Base-by-base conservation (phyloP, 2,797 vertebrate species). In the Cyclopterus lumpus region DNA sequence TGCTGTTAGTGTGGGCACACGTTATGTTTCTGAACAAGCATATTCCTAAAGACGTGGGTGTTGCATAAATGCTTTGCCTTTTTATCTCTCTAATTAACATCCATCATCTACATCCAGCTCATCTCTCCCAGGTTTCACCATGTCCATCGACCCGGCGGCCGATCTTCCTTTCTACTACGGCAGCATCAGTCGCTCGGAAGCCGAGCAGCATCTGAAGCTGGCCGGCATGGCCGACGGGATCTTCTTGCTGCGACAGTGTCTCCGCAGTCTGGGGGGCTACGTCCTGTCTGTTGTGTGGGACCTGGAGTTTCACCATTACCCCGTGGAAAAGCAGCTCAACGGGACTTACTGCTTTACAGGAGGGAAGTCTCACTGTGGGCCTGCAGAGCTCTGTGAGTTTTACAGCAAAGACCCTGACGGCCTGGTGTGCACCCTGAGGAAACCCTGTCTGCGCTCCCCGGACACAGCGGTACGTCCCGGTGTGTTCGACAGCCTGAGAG, bases 141-240 rank as follows among this genome's bases (percentile, higher is more conserved):
- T 99, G 97, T 92, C 90, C 67, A 92, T 90, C 0, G 97, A 99
- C 85, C 95, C 96, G 0, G 98, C 97, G 0, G 90, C 89, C 3
- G 96, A 98, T 70, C 95, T 99, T 86, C 98, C 98, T 32, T 99
- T 99, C 88, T 99, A 94, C 94, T 99, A 97, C 0, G 98, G 98
- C 88, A 97, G 96, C 94, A 97, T 99, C 78, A 96, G 97, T 54
- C 96, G 98, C 49, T 77, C 86, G 0, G 97, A 99, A 0, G 97
- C 97, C 0, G 98, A 99, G 94, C 97, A 98, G 60, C 86, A 96
- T 73, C 95, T 99, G 75, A 98, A 98, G 92, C 90, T 99, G 92
- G 97, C 94, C 0, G 98, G 97, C 53, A 98, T 99, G 97, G 83
- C 90, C 0, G 97, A 99, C 0, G 97, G 98, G 5, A 93, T 98